These are phyloP conservation scores for Macropus fuliginosus DNA, from an alignment of 2,797 vertebrate species.

Conservation along the genomic window DNA sequence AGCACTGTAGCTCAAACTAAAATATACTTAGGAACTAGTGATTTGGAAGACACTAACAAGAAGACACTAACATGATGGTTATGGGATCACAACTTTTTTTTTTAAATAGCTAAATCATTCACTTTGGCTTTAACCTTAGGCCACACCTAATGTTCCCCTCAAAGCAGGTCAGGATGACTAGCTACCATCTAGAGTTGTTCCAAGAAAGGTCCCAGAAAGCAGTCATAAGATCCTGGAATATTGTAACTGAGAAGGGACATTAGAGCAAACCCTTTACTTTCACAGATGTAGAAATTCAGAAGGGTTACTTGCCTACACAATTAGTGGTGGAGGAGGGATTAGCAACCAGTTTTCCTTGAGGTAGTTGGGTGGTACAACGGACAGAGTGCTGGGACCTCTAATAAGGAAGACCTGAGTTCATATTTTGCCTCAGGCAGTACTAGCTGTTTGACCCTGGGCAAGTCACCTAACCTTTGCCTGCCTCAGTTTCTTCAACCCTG, in stretches of 20 bases:
- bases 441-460: background rate
- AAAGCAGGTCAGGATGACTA: background rate
- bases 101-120: background rate
- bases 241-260: background rate
- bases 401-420: background rate
- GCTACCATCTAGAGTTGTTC: background rate
- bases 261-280: background rate
- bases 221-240: background rate
- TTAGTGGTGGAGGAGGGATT: background rate
- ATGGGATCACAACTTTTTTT: background rate
- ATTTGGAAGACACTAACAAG: background rate
- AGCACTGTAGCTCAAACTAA: background rate
- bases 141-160: background rate
- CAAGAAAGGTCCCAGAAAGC: background rate
- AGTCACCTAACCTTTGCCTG: background rate
- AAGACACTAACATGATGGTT: background rate
- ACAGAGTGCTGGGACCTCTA: background rate
- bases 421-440: background rate
- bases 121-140: background rate
- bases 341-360: background rate
- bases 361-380: background rate
- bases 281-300: background rate
- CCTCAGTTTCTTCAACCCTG: background rate
- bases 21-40: background rate
- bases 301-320: background rate